phyloP scores from a whole-genome alignment of 2,113 vertebrate genomes.

The Pollimyrus isidori region DNA sequence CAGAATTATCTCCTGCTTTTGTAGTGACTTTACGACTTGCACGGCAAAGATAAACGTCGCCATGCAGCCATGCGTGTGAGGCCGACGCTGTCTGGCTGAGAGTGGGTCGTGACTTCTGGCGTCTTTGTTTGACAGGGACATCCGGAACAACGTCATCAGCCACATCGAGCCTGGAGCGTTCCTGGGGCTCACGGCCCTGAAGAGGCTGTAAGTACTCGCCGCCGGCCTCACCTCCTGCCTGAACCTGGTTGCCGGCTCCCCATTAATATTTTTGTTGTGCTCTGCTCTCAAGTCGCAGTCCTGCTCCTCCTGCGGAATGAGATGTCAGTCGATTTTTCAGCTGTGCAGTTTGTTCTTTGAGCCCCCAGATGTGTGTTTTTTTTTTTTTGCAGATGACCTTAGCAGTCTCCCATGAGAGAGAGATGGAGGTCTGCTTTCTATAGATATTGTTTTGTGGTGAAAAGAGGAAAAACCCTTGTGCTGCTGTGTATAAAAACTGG shows the following conservation, averaged over 20 bases:
- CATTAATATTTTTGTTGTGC: not conserved
- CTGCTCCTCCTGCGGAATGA: not conserved
- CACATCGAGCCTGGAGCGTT: constrained; percentile 88
- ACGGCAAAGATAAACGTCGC: not conserved
- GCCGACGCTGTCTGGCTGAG: not conserved
- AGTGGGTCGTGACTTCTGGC: not conserved
- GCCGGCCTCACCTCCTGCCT: not conserved
- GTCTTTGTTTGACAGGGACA: constrained; percentile 65
- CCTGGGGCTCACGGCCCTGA: constrained; percentile 77
- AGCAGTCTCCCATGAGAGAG: not conserved
- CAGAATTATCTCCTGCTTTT: not conserved
- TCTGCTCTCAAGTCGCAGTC: not conserved
- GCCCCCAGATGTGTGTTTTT: not conserved
- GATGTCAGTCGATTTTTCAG: not conserved
- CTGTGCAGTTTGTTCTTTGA: not conserved
- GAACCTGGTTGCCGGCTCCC: not conserved
- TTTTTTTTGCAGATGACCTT: not conserved
- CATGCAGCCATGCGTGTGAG: not conserved
- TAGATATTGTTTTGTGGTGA: not conserved
- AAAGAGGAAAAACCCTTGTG: not conserved
- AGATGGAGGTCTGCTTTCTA: not conserved
- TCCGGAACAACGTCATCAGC: constrained; percentile 89
- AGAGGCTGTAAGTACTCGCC: constrained; percentile 81
- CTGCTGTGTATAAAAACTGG: not conserved
- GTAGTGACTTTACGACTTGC: not conserved